Conservation (phyloP, 2,888 invertebrate species). For the Drosophila anceps region DNA sequence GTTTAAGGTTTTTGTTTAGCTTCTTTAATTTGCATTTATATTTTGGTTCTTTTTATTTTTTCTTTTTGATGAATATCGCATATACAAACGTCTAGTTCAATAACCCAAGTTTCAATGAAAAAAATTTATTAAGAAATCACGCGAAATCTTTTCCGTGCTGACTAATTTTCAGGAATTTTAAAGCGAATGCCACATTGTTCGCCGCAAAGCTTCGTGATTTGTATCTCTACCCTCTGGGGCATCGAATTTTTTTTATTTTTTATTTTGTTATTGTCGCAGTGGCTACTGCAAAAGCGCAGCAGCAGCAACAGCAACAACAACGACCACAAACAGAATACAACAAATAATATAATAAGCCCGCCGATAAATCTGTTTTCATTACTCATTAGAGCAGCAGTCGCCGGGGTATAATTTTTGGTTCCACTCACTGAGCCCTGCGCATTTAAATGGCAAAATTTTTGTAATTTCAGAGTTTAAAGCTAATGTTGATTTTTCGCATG, state of each 20-base stretch:
- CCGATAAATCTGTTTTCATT: constrained; percentile 56
- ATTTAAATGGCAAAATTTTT: constrained; percentile 31
- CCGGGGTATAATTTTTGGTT: constrained; percentile 38
- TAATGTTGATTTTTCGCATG: constrained; percentile 15
- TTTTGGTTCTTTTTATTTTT: not conserved
- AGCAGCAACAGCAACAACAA: not conserved
- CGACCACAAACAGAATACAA: constrained; percentile 2
- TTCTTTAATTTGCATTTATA: constrained; percentile 24
- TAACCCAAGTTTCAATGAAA: constrained; percentile 45
- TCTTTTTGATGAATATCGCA: not conserved
- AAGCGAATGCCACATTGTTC: constrained; percentile 36
- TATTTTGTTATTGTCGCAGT: constrained; percentile 29
- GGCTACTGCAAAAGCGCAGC: constrained; percentile 39
- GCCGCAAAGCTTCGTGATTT: constrained; percentile 35
- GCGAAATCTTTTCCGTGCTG: constrained; percentile 36
- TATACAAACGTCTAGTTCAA: constrained; percentile 40
- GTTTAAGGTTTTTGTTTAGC: not conserved
- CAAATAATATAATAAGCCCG: constrained; percentile 29
- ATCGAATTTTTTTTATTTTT: constrained; percentile 19
- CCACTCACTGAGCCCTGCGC: constrained; percentile 17
- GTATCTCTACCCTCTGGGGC: constrained; percentile 49
- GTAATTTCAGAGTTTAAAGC: constrained; percentile 1
- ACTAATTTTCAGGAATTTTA: constrained; percentile 44
- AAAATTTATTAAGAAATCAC: constrained; percentile 50
- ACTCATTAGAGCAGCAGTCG: constrained; percentile 49